These are phyloP conservation scores for Xylota segnis DNA, from an alignment of 2,888 invertebrate genomes.

Conservation along the genomic window DNA sequence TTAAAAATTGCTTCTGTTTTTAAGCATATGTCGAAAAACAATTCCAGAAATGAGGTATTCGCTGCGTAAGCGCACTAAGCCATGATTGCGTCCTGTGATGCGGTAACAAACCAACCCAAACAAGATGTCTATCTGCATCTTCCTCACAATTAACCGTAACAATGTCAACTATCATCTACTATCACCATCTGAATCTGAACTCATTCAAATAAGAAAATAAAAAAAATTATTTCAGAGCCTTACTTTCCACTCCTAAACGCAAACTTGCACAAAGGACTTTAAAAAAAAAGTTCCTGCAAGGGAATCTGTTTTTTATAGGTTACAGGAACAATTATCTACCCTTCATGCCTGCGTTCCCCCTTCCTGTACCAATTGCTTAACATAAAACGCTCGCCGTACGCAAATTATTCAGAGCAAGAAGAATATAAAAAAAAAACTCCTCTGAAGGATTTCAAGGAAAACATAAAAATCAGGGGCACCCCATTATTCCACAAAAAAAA, in stretches of 20 bases:
- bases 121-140: conserved; percentile 34
- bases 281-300: neutral
- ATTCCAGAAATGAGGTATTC: too few species aligned
- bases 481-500: conserved; percentile 12
- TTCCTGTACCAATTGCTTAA: conserved; percentile 26
- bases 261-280: conserved; percentile 29
- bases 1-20: too few species aligned
- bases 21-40: too few species aligned
- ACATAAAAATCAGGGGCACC: conserved; percentile 36
- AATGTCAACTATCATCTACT: conserved; percentile 34
- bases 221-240: conserved; percentile 31
- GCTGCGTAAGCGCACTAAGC: too few species aligned
- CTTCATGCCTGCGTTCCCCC: conserved; percentile 19
- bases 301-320: conserved; percentile 25
- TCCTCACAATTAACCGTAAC: conserved; percentile 58
- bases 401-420: conserved; percentile 37
- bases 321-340: conserved; percentile 45
- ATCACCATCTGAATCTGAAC: conserved; percentile 30
- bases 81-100: neutral
- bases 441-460: conserved; percentile 15
- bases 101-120: conserved; percentile 10
- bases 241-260: conserved; percentile 4
- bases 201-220: conserved; percentile 60
- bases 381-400: conserved; percentile 39
- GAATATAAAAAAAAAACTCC: conserved; percentile 2